Conservation (phyloP, 2,113 vertebrate species). For the Poeciliopsis retropinna region DNA sequence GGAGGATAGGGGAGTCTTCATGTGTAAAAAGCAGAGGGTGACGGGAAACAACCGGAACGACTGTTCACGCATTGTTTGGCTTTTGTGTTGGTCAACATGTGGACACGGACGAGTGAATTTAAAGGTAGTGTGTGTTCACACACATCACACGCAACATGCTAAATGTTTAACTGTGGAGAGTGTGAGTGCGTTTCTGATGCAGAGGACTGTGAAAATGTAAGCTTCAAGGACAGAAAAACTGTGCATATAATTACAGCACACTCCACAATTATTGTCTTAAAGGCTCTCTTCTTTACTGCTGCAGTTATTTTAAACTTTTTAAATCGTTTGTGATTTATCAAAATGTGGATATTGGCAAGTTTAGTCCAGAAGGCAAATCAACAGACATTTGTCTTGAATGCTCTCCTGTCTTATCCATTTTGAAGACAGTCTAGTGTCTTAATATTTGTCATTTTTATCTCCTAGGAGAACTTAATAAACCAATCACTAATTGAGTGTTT, state of each 20-base stretch:
- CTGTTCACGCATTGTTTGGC: constrained; percentile 49
- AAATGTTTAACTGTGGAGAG: too few relatives aligned
- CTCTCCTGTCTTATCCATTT: neutral
- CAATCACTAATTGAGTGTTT: neutral
- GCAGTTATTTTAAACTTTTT: neutral
- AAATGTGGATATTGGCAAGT: neutral
- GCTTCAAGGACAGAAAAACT: neutral
- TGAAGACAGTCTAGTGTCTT: neutral
- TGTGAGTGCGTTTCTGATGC: neutral
- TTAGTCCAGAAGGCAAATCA: neutral
- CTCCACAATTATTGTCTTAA: neutral
- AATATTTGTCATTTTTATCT: neutral
- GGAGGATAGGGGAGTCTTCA: constrained; percentile 40
- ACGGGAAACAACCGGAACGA: constrained; percentile 13
- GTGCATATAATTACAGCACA: neutral
- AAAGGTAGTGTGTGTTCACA: neutral
- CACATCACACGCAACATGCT: neutral
- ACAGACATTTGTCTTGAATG: neutral
- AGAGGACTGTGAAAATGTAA: neutral
- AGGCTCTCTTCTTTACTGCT: neutral
- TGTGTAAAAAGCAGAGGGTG: constrained; percentile 32
- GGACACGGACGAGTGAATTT: constrained; percentile 40
- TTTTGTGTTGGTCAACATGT: constrained; percentile 48
- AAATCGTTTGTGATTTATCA: neutral
- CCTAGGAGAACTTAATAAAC: neutral